These are phyloP conservation scores for Pristionchus exspectatus DNA, from an alignment of 2,888 invertebrate species.

Conservation along the genomic window DNA sequence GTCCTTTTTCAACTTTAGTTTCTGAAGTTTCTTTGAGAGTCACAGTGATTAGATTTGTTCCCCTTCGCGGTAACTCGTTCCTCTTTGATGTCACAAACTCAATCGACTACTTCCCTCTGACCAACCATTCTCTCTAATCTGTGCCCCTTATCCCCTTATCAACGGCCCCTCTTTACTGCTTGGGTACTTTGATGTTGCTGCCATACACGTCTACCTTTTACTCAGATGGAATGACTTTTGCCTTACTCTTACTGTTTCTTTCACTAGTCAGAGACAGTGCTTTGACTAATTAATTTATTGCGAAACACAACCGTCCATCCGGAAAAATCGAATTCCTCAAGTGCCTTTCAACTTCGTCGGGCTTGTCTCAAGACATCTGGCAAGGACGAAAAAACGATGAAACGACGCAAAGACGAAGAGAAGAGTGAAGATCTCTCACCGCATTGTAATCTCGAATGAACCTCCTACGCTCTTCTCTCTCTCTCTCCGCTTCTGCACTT, in stretches of 20 bases:
- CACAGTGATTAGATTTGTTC: constrained; percentile 1
- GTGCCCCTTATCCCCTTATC: constrained; percentile 25
- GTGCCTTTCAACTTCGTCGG: constrained; percentile 4
- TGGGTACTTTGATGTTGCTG: not conserved
- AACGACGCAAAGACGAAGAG: not conserved
- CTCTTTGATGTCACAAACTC: constrained; percentile 37
- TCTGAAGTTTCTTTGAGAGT: not conserved
- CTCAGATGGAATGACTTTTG: no score
- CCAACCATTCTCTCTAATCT: constrained; percentile 28
- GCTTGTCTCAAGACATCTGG: constrained; percentile 37
- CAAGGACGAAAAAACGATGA: constrained; percentile 35
- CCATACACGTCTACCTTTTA: no score
- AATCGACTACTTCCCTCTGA: constrained; percentile 31
- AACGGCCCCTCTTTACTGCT: not conserved
- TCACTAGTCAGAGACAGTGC: no score
- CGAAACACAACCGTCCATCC: not conserved
- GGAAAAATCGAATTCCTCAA: not conserved
- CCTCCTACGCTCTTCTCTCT: constrained; percentile 34
- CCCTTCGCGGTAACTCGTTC: constrained; percentile 20
- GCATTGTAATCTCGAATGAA: constrained; percentile 49
- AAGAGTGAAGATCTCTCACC: constrained; percentile 25
- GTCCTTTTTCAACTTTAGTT: not conserved
- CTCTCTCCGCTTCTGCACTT: constrained; percentile 14
- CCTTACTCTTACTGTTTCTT: no score
- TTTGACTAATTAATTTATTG: no score